Evolutionary conservation across 1,140 invertebrate genomes (phyloP).

Genomic region (Oreohelix idahoensis): DNA sequence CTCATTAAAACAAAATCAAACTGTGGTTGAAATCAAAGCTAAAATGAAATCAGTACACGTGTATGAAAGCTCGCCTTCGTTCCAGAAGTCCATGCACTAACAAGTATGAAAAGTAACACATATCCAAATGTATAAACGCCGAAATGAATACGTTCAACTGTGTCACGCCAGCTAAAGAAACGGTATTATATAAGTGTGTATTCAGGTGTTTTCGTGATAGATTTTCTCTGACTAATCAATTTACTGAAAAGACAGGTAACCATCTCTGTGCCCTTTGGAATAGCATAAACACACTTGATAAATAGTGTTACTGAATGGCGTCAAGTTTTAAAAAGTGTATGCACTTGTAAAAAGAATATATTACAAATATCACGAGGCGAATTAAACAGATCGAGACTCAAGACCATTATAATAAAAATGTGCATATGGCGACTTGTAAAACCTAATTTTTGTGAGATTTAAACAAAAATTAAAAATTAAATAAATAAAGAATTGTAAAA

Average conservation of each 20-base stretch:
- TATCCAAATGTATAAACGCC: background rate
- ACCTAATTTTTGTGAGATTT: no score
- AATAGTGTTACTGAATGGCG: background rate
- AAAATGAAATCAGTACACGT: background rate
- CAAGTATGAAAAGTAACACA: background rate
- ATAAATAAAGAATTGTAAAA: no score
- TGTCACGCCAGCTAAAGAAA: background rate
- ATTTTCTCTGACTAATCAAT: background rate
- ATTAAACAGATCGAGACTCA: no score
- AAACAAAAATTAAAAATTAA: no score
- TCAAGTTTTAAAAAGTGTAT: no score
- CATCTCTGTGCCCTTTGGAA: background rate
- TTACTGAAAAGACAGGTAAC: background rate
- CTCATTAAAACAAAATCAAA: background rate
- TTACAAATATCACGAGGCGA: no score
- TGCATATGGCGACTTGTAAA: no score
- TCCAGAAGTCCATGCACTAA: background rate
- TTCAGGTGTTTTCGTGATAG: background rate
- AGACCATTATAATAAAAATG: no score
- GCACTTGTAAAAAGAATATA: no score
- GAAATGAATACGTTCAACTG: background rate
- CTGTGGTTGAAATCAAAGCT: background rate
- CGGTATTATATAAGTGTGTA: background rate
- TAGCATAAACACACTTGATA: conserved; percentile 2
- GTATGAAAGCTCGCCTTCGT: background rate